Evolutionary conservation across 2,888 invertebrate species (phyloP).

Genomic region (Tenthredo mesomela): DNA sequence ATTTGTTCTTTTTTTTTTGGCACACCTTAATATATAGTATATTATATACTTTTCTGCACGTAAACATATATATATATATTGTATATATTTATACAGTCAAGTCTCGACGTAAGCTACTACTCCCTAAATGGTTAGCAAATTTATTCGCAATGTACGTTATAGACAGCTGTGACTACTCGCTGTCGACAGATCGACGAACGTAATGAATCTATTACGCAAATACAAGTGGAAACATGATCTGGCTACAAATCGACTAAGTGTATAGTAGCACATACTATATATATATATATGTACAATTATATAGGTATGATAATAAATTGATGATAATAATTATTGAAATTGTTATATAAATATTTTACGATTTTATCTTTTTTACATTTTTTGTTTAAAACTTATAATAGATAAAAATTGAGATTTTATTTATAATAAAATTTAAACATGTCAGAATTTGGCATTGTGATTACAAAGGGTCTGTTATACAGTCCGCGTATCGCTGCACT

Average conservation of each 20-base stretch:
- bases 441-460: background rate
- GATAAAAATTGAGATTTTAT: too few relatives aligned
- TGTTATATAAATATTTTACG: too few relatives aligned
- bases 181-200: background rate
- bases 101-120: background rate
- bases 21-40: too few relatives aligned
- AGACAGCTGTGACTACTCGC: background rate
- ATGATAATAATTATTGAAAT: too few relatives aligned
- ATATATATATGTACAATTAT: background rate
- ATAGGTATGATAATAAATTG: background rate
- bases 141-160: slow-evolving; percentile 6
- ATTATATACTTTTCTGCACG: background rate
- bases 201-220: slow-evolving; percentile 25
- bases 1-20: too few relatives aligned
- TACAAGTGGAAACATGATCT: background rate
- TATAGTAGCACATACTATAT: too few relatives aligned
- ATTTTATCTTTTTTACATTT: too few relatives aligned
- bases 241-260: background rate
- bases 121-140: slow-evolving; percentile 1
- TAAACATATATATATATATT: background rate
- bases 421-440: too few relatives aligned
- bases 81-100: slow-evolving; percentile 6
- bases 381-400: too few relatives aligned
- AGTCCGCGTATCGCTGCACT: slow-evolving; percentile 63
- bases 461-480: background rate